phyloP scores from a whole-genome alignment of 1,140 invertebrate genomes.

The Halesus radiatus region DNA sequence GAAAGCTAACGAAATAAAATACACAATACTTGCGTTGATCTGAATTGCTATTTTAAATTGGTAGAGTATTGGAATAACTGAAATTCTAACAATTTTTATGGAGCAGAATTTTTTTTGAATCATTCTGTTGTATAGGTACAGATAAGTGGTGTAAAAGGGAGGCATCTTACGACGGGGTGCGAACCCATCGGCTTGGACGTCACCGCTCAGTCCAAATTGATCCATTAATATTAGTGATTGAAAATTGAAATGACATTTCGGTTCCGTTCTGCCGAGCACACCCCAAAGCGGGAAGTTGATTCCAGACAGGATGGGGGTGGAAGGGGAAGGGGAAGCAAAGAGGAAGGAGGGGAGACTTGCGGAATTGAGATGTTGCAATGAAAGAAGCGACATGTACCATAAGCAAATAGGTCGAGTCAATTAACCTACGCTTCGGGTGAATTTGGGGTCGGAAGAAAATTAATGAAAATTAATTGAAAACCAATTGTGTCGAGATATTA shows the following conservation, averaged over 20 bases:
- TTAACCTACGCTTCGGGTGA: no score
- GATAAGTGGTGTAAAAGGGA: neutral
- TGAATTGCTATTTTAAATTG: no score
- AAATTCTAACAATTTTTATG: no score
- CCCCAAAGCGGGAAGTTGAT: neutral
- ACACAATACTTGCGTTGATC: no score
- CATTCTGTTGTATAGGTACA: neutral
- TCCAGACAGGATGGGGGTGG: neutral
- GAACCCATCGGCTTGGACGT: slow-evolving; percentile 19
- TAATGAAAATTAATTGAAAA: no score
- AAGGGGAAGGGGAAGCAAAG: neutral
- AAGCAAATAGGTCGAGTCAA: no score
- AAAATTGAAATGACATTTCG: slow-evolving; percentile 47
- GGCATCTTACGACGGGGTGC: slow-evolving; percentile 12
- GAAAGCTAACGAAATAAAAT: no score
- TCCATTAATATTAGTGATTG: slow-evolving; percentile 50
- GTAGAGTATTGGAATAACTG: no score
- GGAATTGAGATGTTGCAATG: slow-evolving; percentile 27
- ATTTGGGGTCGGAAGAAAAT: no score
- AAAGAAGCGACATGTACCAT: slow-evolving; percentile 20
- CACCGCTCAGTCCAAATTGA: slow-evolving; percentile 43
- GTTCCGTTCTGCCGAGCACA: slow-evolving; percentile 36
- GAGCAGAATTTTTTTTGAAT: neutral
- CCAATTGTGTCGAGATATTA: no score
- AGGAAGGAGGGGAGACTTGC: neutral